These are phyloP conservation scores for Tetragnatha versicolor DNA, from an alignment of 1,140 invertebrate genomes.

Conservation along the genomic window DNA sequence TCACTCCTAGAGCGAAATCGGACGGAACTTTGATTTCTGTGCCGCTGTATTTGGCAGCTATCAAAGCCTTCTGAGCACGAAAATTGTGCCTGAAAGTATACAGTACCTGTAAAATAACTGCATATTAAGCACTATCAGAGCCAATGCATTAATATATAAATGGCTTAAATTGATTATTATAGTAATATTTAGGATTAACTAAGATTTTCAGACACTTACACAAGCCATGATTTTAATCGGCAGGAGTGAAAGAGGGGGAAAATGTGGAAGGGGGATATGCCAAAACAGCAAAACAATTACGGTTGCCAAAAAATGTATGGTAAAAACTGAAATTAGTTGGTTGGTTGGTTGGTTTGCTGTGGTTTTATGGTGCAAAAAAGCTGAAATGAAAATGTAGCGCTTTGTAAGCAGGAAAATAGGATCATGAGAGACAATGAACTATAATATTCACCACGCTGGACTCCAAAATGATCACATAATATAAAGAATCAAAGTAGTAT, in stretches of 20 bases:
- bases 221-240: not conserved
- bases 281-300: not conserved
- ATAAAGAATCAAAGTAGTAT: too few relatives aligned
- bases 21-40: constrained; percentile 78
- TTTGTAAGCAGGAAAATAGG: not conserved
- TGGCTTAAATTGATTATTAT: not conserved
- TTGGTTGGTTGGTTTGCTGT: not conserved
- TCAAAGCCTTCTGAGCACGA: constrained; percentile 85
- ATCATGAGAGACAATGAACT: not conserved
- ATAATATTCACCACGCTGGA: too few relatives aligned
- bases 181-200: not conserved
- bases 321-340: too few relatives aligned
- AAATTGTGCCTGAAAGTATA: constrained; percentile 97
- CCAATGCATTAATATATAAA: not conserved
- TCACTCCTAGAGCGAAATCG: constrained; percentile 88
- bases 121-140: not conserved
- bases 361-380: not conserved
- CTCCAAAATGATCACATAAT: too few relatives aligned
- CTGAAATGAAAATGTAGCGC: too few relatives aligned
- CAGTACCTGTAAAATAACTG: constrained; percentile 75
- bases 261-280: not conserved
- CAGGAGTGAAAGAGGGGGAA: not conserved
- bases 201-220: not conserved
- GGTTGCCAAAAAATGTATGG: too few relatives aligned
- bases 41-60: constrained; percentile 94